Evolutionary conservation across 2,888 invertebrate species (phyloP).

Genomic region (Adela reaumurella): DNA sequence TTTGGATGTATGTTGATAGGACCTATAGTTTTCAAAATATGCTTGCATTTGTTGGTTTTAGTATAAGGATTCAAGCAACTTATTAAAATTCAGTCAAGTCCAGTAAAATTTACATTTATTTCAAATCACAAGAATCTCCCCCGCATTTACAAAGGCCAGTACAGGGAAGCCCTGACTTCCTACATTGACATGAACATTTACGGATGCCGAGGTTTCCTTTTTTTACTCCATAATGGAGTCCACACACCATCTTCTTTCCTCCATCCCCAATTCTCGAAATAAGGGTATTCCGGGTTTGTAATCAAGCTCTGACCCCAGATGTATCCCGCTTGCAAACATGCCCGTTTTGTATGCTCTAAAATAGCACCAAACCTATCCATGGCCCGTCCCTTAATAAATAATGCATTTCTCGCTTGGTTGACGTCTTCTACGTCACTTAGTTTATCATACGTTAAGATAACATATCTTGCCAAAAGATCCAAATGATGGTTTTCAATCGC

Average conservation of each 20-base stretch:
- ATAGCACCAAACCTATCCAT: constrained; percentile 8
- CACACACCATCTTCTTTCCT: constrained; percentile 7
- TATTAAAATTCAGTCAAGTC: constrained; percentile 5
- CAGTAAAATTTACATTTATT: constrained; percentile 4
- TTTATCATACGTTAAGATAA: constrained; percentile 3
- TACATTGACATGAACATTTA: constrained; percentile 4
- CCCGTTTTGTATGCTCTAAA: constrained; percentile 4
- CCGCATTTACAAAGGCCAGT: constrained; percentile 6
- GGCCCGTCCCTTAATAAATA: constrained; percentile 6
- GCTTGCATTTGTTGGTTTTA: background rate
- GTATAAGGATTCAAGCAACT: constrained; percentile 4
- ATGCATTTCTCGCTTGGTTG: constrained; percentile 7
- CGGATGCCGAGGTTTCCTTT: constrained; percentile 7
- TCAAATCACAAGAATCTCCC: constrained; percentile 6
- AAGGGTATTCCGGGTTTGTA: constrained; percentile 9
- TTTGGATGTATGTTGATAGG: background rate
- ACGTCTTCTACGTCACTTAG: constrained; percentile 1
- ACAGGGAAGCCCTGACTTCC: constrained; percentile 6
- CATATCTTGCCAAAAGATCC: constrained; percentile 6
- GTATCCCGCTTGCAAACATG: constrained; percentile 9
- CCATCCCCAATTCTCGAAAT: constrained; percentile 6
- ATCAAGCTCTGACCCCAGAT: constrained; percentile 9
- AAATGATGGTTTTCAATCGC: constrained; percentile 7
- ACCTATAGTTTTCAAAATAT: background rate
- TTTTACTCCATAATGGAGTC: constrained; percentile 1